Base-by-base conservation (phyloP, 1,140 invertebrate genomes). In the Agrypnia vestita region DNA sequence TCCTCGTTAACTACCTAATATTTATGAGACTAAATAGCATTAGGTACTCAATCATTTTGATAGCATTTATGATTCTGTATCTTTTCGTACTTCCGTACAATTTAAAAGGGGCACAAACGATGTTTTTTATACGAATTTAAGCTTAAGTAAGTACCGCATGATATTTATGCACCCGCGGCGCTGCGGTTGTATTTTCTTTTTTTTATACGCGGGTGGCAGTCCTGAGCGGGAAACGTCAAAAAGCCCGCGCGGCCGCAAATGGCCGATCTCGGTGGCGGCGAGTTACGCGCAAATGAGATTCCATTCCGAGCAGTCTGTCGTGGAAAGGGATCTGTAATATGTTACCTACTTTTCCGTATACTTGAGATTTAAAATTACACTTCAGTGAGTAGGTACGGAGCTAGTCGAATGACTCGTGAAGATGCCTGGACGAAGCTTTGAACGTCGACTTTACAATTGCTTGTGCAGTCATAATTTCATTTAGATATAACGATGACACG, bases 161-260 rank as follows among this genome's bases (percentile, higher is more conserved):
- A 35, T 35, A 35, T 35, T 35, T 67, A 43, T 43, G 17, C 67
- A 71, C 67, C 67, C 67, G 62, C 62, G n/a, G 62, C 17, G 67
- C 47, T 71, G 67, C 47, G 25, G 0, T 51, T 17, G 67, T 71
- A 13, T 71, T 21, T 71, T 49, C 61, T 51, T 71, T 71, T 71
- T 35, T 71, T 71, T 51, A 47, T 4, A 49, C 67, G 19, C 67
- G 67, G 67, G 67, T 71, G 67, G 67, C 67, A 49, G 19, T 9
- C 19, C 67, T 25, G 67, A 62, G 67, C 67, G 67, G 67, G 67
- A 71, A 71, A 71, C 67, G 67, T 71, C 67, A 71, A 71, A 71
- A 71, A 71, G 67, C 67, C 67, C 47, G 47, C 67, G 47, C 67
- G 35, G 67, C 46, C 49, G 46, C 49, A 71, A 71, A 71, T 51